Percentiles rank a stretch among this genome's conserved stretches.
phyloP scores from a whole-genome alignment of 2,113 vertebrate species.

The Neogobius melanostomus region DNA sequence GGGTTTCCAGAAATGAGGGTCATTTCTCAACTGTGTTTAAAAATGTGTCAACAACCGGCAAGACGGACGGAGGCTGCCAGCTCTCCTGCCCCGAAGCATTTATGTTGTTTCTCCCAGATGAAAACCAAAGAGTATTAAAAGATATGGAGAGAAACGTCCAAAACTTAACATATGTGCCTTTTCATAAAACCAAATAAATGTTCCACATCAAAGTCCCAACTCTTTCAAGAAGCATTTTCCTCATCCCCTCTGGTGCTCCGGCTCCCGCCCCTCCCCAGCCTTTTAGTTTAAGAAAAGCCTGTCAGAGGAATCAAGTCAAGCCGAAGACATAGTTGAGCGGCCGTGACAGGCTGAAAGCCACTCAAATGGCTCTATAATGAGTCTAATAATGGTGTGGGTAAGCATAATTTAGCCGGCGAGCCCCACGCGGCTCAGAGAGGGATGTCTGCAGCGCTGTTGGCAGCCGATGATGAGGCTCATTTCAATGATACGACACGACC shows the following conservation, averaged over 20 bases:
- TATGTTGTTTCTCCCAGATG: slow-evolving; percentile 34
- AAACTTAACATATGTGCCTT: slow-evolving; percentile 53
- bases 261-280: slow-evolving; percentile 52
- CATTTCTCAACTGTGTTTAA: slow-evolving; percentile 76
- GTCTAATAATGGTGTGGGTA: slow-evolving; percentile 75
- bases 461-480: slow-evolving; percentile 65
- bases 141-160: slow-evolving; percentile 35
- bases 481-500: slow-evolving; percentile 62
- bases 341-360: slow-evolving; percentile 75
- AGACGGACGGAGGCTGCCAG: slow-evolving; percentile 56
- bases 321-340: slow-evolving; percentile 70
- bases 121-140: slow-evolving; percentile 46
- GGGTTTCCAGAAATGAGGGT: slow-evolving; percentile 72
- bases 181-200: slow-evolving; percentile 69
- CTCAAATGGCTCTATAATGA: slow-evolving; percentile 76
- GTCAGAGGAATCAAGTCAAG: slow-evolving; percentile 74
- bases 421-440: slow-evolving; percentile 52
- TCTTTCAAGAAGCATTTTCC: slow-evolving; percentile 56
- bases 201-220: slow-evolving; percentile 62
- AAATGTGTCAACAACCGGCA: slow-evolving; percentile 68
- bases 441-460: slow-evolving; percentile 58
- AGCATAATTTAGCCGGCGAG: slow-evolving; percentile 70
- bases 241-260: slow-evolving; percentile 37
- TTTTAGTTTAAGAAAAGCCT: slow-evolving; percentile 74
- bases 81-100: slow-evolving; percentile 49